Conservation (phyloP, 1,140 invertebrate genomes). For the Mactra quadrangularis region DNA sequence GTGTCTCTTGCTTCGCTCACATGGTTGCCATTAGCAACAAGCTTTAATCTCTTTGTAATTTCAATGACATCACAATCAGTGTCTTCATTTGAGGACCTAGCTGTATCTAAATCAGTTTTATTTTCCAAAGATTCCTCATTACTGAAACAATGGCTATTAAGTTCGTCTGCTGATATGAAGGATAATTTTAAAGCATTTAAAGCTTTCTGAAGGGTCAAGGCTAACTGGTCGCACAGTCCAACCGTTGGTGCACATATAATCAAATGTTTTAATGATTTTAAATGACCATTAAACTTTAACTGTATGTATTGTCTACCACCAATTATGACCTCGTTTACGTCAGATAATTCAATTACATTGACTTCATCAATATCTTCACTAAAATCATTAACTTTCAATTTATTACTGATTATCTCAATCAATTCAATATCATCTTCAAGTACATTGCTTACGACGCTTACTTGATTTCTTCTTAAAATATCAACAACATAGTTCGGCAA, state of each 20-base stretch:
- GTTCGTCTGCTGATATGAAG: too few species aligned
- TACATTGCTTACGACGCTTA: constrained; percentile 22
- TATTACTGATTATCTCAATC: constrained; percentile 13
- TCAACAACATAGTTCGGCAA: constrained; percentile 23
- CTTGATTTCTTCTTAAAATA: constrained; percentile 6
- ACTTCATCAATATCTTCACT: not conserved
- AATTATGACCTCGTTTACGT: constrained; percentile 5
- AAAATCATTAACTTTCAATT: not conserved
- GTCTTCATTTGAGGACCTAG: too few species aligned
- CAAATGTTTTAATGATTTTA: constrained; percentile 21
- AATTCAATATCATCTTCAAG: constrained; percentile 23
- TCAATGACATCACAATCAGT: too few species aligned
- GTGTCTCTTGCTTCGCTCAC: too few species aligned
- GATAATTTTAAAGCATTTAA: constrained; percentile 17
- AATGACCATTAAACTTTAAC: not conserved
- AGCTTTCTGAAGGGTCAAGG: constrained; percentile 15
- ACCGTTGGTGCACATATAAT: constrained; percentile 39
- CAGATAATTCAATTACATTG: constrained; percentile 16
- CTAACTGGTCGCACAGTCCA: constrained; percentile 30
- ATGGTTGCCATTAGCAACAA: too few species aligned
- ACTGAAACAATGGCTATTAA: too few species aligned
- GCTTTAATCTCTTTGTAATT: too few species aligned
- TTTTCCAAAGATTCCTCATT: too few species aligned
- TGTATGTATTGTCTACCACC: constrained; percentile 39
- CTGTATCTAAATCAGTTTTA: too few species aligned